phyloP scores from a whole-genome alignment of 2,888 invertebrate genomes.

The Andricus curvator region DNA sequence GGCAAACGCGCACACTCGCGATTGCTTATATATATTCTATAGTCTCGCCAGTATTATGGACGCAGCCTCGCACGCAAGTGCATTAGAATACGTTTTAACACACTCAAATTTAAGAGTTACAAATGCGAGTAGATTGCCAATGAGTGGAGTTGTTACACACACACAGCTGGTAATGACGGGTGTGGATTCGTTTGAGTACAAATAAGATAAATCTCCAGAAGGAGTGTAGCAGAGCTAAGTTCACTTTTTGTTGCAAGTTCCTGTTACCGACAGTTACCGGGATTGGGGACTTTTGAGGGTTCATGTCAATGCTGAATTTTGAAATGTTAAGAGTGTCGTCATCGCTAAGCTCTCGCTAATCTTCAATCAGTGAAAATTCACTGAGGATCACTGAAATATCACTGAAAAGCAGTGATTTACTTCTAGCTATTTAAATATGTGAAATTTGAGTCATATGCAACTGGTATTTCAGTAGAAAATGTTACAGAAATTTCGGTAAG shows the following conservation, averaged over 20 bases:
- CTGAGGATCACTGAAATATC: too few relatives aligned
- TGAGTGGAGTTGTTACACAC: constrained; percentile 26
- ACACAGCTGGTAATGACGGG: constrained; percentile 21
- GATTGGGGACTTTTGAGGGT: not conserved
- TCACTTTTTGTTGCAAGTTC: not conserved
- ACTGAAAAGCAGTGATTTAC: too few relatives aligned
- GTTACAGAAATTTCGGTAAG: too few relatives aligned
- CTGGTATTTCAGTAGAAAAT: too few relatives aligned
- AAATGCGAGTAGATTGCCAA: constrained; percentile 42
- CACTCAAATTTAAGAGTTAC: constrained; percentile 34
- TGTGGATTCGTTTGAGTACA: constrained; percentile 31
- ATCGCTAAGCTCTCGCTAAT: not conserved
- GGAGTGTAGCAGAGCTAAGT: not conserved
- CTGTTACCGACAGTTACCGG: not conserved
- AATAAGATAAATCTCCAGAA: constrained; percentile 25
- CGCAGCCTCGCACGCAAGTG: constrained; percentile 27
- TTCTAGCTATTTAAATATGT: too few relatives aligned
- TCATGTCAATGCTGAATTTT: not conserved
- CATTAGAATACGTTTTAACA: constrained; percentile 45
- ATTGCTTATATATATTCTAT: not conserved
- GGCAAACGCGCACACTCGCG: constrained; percentile 43
- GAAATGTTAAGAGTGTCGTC: not conserved
- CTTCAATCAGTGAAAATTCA: too few relatives aligned
- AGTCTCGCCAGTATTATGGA: constrained; percentile 33
- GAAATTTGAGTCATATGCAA: too few relatives aligned